Conservation (phyloP, 2,888 invertebrate genomes). For the Epistrophella euchroma region DNA sequence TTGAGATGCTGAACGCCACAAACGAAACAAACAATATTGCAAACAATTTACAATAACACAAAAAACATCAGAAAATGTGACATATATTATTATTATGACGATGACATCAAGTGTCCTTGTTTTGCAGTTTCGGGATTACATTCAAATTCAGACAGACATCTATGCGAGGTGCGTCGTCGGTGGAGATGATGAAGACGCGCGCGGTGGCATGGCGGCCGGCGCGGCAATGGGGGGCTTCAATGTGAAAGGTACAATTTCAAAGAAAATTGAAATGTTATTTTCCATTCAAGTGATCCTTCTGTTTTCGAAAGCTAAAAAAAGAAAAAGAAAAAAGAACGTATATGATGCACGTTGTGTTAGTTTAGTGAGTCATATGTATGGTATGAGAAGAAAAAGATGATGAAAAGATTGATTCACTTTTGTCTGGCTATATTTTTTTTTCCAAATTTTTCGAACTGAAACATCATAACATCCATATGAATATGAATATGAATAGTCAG, state of each 20-base stretch:
- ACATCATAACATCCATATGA: not conserved
- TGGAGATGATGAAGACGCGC: too few species aligned
- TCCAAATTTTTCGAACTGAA: not conserved
- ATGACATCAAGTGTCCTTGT: slow-evolving; percentile 47
- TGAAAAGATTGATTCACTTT: slow-evolving; percentile 24
- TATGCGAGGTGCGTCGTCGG: not conserved
- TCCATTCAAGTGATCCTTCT: slow-evolving; percentile 56
- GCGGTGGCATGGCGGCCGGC: too few species aligned
- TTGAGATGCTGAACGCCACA: slow-evolving; percentile 32
- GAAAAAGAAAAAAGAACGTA: not conserved
- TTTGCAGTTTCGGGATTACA: slow-evolving; percentile 55
- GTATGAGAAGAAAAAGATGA: not conserved
- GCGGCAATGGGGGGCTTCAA: not conserved
- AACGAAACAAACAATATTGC: slow-evolving; percentile 42
- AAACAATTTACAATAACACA: slow-evolving; percentile 51
- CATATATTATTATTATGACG: slow-evolving; percentile 46
- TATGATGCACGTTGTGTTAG: slow-evolving; percentile 22
- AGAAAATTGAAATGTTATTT: slow-evolving; percentile 65
- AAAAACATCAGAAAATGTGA: slow-evolving; percentile 44
- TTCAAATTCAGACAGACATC: slow-evolving; percentile 29
- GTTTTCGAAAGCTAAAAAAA: not conserved
- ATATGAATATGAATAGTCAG: too few species aligned
- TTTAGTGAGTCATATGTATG: not conserved
- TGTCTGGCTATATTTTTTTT: not conserved
- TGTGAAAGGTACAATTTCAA: slow-evolving; percentile 28